Conservation (phyloP, 2,113 vertebrate genomes). For the Dicaeum eximium region DNA sequence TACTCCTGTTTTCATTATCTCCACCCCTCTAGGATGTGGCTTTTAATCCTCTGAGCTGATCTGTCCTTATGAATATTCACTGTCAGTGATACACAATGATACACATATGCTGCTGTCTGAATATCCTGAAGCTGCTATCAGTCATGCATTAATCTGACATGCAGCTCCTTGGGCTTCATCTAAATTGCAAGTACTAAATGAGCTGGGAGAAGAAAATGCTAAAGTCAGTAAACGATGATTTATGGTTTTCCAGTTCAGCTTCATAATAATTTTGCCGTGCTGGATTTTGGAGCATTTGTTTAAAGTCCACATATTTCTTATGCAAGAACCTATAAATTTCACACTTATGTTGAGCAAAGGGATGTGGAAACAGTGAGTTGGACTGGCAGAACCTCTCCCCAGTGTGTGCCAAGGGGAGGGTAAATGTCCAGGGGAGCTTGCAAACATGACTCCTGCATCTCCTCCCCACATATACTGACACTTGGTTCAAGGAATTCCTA, state of each 20-base stretch:
- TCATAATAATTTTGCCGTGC: background rate
- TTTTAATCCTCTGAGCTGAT: background rate
- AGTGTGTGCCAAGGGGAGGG: background rate
- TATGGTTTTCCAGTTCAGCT: background rate
- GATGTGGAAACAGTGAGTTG: background rate
- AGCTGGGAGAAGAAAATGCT: background rate
- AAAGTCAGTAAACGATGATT: background rate
- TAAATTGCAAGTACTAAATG: background rate
- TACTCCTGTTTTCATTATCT: background rate
- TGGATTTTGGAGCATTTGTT: background rate
- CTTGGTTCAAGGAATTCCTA: background rate
- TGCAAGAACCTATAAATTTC: background rate
- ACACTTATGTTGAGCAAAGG: background rate
- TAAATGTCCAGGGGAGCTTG: background rate
- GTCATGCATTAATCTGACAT: background rate
- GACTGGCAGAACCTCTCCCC: background rate
- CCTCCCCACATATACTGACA: background rate
- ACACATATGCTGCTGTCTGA: background rate
- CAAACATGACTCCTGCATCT: background rate
- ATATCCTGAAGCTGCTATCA: constrained; percentile 15
- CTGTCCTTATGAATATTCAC: constrained; percentile 32
- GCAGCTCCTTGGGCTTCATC: background rate
- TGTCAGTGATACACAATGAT: background rate
- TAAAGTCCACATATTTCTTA: background rate
- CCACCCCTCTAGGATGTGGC: background rate